Conservation (phyloP, 1,140 invertebrate genomes). For the Zaprionus gabonicus region DNA sequence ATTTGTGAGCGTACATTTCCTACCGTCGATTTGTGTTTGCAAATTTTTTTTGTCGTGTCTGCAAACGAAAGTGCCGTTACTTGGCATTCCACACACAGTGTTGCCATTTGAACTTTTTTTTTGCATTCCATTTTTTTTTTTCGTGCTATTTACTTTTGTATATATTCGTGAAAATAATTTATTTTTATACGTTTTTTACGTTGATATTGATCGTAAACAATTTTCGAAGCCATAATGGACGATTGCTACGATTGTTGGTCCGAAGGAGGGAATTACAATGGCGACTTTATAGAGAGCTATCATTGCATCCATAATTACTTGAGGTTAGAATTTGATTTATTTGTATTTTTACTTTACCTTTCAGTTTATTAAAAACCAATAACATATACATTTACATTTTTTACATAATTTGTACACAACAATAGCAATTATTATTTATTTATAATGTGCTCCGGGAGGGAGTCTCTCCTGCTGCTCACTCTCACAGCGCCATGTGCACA, state of each 20-base stretch:
- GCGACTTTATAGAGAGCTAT: not conserved
- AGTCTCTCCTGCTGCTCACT: not conserved
- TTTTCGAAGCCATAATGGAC: not conserved
- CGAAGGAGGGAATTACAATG: not conserved
- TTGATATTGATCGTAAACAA: not conserved
- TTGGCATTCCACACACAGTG: slow-evolving; percentile 9
- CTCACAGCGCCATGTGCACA: slow-evolving; percentile 64
- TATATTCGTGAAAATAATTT: slow-evolving; percentile 9
- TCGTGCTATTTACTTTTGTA: slow-evolving; percentile 8
- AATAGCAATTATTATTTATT: slow-evolving; percentile 7
- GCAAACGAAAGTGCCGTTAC: slow-evolving; percentile 36
- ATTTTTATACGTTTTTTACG: not conserved
- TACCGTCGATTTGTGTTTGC: not conserved
- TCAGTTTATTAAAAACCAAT: slow-evolving; percentile 9
- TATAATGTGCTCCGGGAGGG: not conserved
- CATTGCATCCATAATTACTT: not conserved
- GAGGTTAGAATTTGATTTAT: slow-evolving; percentile 21
- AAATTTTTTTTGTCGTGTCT: slow-evolving; percentile 11
- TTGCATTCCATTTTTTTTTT: not conserved
- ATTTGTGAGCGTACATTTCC: slow-evolving; percentile 6
- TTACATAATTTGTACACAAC: slow-evolving; percentile 29
- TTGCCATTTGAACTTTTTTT: slow-evolving; percentile 12
- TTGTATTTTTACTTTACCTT: not conserved
- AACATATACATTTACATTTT: slow-evolving; percentile 13
- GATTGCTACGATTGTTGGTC: not conserved